Conservation (phyloP, 2,113 vertebrate genomes). For the Notarius lentiginosus region DNA sequence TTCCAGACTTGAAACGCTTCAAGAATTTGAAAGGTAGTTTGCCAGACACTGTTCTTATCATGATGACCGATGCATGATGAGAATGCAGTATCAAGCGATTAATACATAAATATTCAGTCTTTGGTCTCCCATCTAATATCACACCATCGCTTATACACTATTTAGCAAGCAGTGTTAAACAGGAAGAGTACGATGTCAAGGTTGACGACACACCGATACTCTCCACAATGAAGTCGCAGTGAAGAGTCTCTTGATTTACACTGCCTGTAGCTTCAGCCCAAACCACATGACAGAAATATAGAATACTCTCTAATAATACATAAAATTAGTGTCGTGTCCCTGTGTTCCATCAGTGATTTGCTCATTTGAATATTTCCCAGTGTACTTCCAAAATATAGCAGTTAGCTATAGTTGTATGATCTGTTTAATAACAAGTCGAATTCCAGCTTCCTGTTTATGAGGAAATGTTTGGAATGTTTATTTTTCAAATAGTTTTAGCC, state of each 20-base stretch:
- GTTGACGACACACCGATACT: background rate
- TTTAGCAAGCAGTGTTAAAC: background rate
- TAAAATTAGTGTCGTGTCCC: background rate
- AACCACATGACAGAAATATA: background rate
- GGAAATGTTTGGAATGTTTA: background rate
- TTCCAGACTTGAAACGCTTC: background rate
- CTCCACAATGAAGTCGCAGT: background rate
- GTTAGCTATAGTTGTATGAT: background rate
- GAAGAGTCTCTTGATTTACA: background rate
- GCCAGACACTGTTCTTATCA: background rate
- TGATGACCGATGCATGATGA: background rate
- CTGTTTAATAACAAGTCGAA: conserved; percentile 12
- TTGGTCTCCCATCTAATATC: background rate
- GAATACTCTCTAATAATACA: background rate
- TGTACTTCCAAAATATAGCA: background rate
- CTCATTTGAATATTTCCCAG: background rate
- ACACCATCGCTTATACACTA: background rate
- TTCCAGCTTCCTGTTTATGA: conserved; percentile 1
- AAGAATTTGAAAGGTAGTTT: background rate
- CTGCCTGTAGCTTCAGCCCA: background rate
- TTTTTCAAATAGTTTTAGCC: background rate
- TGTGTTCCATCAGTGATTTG: background rate
- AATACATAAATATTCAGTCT: background rate
- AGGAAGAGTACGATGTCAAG: background rate
- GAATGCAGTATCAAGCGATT: background rate